A percentile compares a stretch with the other conserved stretches of the same genome.
These are phyloP conservation scores for Tiliacea aurago DNA, from an alignment of 2,888 invertebrate genomes.

Conservation along the genomic window DNA sequence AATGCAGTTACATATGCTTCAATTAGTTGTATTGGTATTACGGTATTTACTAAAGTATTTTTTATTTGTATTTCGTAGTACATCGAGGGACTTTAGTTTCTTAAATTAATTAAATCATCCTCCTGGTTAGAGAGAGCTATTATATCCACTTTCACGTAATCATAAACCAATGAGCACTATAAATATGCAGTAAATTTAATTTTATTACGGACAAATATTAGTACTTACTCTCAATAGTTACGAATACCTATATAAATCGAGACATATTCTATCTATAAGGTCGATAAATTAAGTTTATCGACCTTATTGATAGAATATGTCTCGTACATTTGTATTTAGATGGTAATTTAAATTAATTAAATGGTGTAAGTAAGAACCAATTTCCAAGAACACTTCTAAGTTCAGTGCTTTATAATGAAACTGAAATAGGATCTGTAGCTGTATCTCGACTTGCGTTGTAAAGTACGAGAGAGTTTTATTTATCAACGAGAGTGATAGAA, in stretches of 20 bases:
- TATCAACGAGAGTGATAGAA: conserved; percentile 31
- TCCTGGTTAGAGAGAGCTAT: neutral
- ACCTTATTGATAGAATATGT: too few species aligned
- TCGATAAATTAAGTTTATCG: too few species aligned
- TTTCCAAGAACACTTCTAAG: neutral
- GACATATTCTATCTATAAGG: neutral
- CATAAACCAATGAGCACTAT: neutral
- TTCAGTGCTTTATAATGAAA: neutral
- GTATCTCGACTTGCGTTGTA: neutral
- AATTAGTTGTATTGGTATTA: too few species aligned
- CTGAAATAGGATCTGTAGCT: conserved; percentile 13
- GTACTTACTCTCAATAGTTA: neutral
- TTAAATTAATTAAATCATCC: neutral
- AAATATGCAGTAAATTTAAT: neutral
- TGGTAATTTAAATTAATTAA: neutral
- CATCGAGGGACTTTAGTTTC: neutral
- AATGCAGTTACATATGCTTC: too few species aligned
- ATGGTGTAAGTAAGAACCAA: neutral
- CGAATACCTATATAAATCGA: neutral
- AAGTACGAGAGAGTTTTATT: conserved; percentile 25
- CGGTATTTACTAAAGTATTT: too few species aligned
- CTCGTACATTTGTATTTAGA: too few species aligned
- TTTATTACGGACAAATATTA: neutral
- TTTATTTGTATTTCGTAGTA: too few species aligned
- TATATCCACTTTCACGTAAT: neutral